Evolutionary conservation across 2,797 vertebrate genomes (phyloP).

Genomic region (Arnoldichthys spilopterus): DNA sequence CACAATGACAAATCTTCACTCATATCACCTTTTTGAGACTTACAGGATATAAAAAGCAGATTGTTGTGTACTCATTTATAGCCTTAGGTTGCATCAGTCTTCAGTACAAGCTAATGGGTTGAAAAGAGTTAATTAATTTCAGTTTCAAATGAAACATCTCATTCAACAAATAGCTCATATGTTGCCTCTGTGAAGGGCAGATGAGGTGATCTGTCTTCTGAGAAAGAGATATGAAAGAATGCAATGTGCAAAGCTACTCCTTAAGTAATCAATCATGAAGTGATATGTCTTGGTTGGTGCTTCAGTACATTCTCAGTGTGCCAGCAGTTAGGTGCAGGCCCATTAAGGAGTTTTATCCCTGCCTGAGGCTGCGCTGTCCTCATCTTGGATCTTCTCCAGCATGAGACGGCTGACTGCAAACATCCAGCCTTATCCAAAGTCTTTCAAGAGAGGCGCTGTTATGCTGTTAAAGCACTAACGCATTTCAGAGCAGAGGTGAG

Average conservation of each 20-base stretch:
- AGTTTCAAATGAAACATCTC: slow-evolving; percentile 55
- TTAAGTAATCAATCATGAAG: slow-evolving; percentile 58
- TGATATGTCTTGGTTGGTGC: slow-evolving; percentile 41
- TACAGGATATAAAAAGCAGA: slow-evolving; percentile 51
- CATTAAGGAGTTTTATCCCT: slow-evolving; percentile 53
- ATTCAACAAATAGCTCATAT: slow-evolving; percentile 58
- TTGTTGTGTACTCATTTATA: slow-evolving; percentile 55
- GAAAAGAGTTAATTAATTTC: slow-evolving; percentile 70
- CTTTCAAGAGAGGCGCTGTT: not conserved
- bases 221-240: slow-evolving; percentile 48
- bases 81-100: slow-evolving; percentile 63
- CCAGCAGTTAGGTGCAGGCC: slow-evolving; percentile 53
- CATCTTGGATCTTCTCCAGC: slow-evolving; percentile 48
- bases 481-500: not conserved
- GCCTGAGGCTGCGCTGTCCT: slow-evolving; percentile 53
- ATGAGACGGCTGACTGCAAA: slow-evolving; percentile 14
- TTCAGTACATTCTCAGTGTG: slow-evolving; percentile 53
- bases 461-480: slow-evolving; percentile 3
- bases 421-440: slow-evolving; percentile 10
- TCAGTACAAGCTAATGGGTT: slow-evolving; percentile 45
- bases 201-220: slow-evolving; percentile 63
- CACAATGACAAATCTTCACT: too few relatives aligned
- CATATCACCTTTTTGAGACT: slow-evolving; percentile 10
- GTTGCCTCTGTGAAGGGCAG: slow-evolving; percentile 58
- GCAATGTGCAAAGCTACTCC: slow-evolving; percentile 46